A percentile compares a stretch with the other conserved stretches of the same genome.
Evolutionary conservation across 2,888 invertebrate genomes (phyloP).

Genomic region (Ennomos erosarius): DNA sequence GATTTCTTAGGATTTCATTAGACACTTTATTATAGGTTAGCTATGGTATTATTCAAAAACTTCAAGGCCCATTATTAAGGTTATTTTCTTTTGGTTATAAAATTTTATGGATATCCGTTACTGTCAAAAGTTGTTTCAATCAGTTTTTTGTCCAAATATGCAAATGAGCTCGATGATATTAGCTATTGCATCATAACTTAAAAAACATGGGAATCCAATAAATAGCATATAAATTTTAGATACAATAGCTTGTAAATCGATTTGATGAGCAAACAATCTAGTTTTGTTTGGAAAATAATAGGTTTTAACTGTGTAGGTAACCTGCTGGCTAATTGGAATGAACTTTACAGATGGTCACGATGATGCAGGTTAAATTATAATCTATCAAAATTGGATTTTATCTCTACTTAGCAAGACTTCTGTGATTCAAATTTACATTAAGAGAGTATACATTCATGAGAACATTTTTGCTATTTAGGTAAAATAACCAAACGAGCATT

Average conservation of each 20-base stretch:
- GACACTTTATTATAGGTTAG: conserved; percentile 3
- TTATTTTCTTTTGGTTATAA: conserved; percentile 15
- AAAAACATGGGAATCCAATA: conserved; percentile 2
- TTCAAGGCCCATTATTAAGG: conserved; percentile 13
- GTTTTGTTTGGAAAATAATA: conserved; percentile 15
- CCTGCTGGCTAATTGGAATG: conserved; percentile 19
- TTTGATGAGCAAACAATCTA: conserved; percentile 17
- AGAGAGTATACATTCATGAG: too few relatives aligned
- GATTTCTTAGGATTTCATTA: background rate
- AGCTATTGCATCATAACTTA: conserved; percentile 7
- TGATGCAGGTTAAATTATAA: conserved; percentile 1
- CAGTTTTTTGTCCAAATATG: conserved; percentile 24
- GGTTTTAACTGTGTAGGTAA: conserved; percentile 9
- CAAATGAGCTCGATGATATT: conserved; percentile 15
- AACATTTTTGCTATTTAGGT: too few relatives aligned
- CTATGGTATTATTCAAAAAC: conserved; percentile 2
- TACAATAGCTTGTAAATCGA: conserved; percentile 3
- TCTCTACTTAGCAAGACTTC: too few relatives aligned
- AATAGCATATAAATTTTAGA: background rate
- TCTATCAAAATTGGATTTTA: conserved; percentile 7
- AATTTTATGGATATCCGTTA: conserved; percentile 8
- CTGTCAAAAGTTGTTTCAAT: conserved; percentile 3
- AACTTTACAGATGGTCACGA: conserved; percentile 26
- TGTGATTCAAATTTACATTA: too few relatives aligned
- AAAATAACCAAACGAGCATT: too few relatives aligned